These are phyloP conservation scores for Euzetes globulus DNA, from an alignment of 2,888 invertebrate genomes.

Conservation along the genomic window DNA sequence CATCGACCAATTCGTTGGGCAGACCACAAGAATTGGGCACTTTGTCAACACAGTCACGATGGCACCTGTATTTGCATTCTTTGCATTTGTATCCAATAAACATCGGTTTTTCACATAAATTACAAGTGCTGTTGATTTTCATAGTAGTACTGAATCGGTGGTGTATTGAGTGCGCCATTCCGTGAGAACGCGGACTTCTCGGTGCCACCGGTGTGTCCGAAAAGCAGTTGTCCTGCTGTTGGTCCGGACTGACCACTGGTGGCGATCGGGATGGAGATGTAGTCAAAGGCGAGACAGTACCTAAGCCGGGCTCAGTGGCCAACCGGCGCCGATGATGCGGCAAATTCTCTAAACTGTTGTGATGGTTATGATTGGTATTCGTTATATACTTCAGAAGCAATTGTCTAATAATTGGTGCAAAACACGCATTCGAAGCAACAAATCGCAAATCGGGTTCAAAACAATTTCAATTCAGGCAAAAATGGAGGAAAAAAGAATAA, in stretches of 20 bases:
- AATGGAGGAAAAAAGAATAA: not conserved
- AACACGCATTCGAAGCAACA: not conserved
- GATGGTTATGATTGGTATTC: constrained; percentile 28
- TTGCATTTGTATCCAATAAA: constrained; percentile 70
- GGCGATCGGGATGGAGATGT: constrained; percentile 47
- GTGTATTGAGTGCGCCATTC: constrained; percentile 80
- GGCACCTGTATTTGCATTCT: constrained; percentile 65
- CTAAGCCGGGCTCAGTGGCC: constrained; percentile 43
- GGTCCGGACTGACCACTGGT: constrained; percentile 43
- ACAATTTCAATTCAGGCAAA: not conserved
- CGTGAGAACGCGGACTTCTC: constrained; percentile 64
- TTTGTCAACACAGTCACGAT: constrained; percentile 47
- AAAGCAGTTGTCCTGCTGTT: constrained; percentile 39
- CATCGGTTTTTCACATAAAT: constrained; percentile 80
- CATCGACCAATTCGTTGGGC: constrained; percentile 72
- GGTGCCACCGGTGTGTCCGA: constrained; percentile 45
- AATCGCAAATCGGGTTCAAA: not conserved
- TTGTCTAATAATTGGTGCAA: constrained; percentile 3
- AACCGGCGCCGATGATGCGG: constrained; percentile 39
- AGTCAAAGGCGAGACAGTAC: constrained; percentile 47
- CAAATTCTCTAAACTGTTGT: constrained; percentile 39
- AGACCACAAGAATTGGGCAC: constrained; percentile 84
- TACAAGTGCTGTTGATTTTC: constrained; percentile 72
- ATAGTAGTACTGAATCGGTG: constrained; percentile 81
- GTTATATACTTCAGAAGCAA: constrained; percentile 18